phyloP scores from a whole-genome alignment of 2,113 vertebrate species.

The Bolborhynchus lineola region DNA sequence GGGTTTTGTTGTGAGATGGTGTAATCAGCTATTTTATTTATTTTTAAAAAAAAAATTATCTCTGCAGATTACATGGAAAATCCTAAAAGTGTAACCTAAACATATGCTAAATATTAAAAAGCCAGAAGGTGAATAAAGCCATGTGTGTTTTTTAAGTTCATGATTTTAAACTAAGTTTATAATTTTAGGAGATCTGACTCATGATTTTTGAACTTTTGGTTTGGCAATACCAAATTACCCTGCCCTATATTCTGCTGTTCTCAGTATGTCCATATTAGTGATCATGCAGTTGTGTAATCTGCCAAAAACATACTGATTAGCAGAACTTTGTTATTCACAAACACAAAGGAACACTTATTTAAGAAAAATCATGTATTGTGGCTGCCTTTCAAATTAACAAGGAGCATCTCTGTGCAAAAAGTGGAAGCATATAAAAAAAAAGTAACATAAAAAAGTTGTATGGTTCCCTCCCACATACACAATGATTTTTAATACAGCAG shows the following conservation, averaged over 20 bases:
- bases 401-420: not conserved
- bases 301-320: not conserved
- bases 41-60: not conserved
- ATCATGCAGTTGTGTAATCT: not conserved
- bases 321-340: not conserved
- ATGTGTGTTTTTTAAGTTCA: not conserved
- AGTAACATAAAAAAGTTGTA: not conserved
- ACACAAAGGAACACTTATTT: slow-evolving; percentile 3
- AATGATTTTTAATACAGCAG: not conserved
- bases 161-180: slow-evolving; percentile 1
- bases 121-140: slow-evolving; percentile 4
- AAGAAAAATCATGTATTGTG: not conserved
- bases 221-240: not conserved
- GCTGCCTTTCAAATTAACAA: not conserved
- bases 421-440: not conserved
- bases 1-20: not conserved
- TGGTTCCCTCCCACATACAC: not conserved
- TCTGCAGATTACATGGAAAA: not conserved
- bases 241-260: not conserved
- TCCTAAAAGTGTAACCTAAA: not conserved
- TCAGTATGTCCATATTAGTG: not conserved
- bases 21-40: not conserved
- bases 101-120: not conserved
- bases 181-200: slow-evolving; percentile 20
- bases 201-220: not conserved